Evolutionary conservation across 2,888 invertebrate genomes (phyloP).

Genomic region (Cosmopolites sordidus): DNA sequence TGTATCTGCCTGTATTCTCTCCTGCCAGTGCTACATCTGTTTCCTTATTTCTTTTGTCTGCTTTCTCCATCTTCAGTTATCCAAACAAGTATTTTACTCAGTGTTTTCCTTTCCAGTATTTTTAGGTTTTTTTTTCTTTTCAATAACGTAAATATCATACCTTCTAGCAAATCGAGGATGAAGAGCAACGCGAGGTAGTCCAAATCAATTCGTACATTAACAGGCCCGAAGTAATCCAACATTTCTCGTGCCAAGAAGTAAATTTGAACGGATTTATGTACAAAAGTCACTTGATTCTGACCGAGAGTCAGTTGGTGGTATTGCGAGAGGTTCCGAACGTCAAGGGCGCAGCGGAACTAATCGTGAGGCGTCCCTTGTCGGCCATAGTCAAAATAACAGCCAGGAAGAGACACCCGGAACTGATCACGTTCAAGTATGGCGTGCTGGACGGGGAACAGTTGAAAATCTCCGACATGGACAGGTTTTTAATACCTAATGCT

Average conservation of each 20-base stretch:
- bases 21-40: no score
- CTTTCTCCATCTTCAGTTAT: no score
- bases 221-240: constrained; percentile 77
- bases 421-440: constrained; percentile 97
- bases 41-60: no score
- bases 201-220: constrained; percentile 76
- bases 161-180: constrained; percentile 47
- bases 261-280: constrained; percentile 84
- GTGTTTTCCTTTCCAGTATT: no score
- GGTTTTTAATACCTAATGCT: constrained; percentile 88
- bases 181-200: constrained; percentile 74
- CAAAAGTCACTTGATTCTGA: constrained; percentile 83
- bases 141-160: no score
- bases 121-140: no score
- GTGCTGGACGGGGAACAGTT: constrained; percentile 74
- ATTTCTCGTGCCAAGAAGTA: constrained; percentile 90
- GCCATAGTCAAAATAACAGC: constrained; percentile 96
- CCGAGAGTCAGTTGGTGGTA: constrained; percentile 80
- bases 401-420: constrained; percentile 89
- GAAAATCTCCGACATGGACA: constrained; percentile 84
- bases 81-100: no score
- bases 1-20: no score
- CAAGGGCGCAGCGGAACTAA: constrained; percentile 77
- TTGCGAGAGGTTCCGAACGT: constrained; percentile 73
- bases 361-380: constrained; percentile 81